Evolutionary conservation across 2,888 invertebrate species (phyloP).

Genomic region (Dusona sp.): DNA sequence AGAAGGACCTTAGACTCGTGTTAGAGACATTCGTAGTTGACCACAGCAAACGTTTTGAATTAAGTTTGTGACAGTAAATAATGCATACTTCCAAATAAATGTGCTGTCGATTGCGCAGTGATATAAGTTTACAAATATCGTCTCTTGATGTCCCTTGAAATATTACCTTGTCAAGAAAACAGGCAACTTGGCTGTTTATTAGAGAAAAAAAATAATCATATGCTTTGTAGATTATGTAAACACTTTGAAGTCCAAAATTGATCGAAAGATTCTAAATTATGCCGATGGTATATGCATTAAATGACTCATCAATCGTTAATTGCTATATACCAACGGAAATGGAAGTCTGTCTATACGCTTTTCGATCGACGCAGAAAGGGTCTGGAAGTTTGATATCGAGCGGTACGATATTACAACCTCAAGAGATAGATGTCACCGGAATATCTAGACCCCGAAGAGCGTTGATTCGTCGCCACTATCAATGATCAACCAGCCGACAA

Average conservation of each 20-base stretch:
- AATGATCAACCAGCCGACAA: conserved; percentile 11
- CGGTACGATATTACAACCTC: background rate
- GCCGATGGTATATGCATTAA: background rate
- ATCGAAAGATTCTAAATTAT: conserved; percentile 8
- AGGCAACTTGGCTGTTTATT: too few relatives aligned
- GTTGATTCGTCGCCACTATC: conserved; percentile 40
- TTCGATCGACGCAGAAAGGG: background rate
- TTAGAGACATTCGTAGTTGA: too few relatives aligned
- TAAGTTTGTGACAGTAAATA: too few relatives aligned
- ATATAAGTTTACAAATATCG: too few relatives aligned
- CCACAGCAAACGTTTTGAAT: too few relatives aligned
- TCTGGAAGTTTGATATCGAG: conserved; percentile 10
- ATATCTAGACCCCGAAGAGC: conserved; percentile 28
- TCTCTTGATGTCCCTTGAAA: too few relatives aligned
- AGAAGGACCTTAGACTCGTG: too few relatives aligned
- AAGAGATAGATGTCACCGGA: conserved; percentile 12
- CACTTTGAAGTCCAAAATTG: background rate
- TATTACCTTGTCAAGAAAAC: too few relatives aligned
- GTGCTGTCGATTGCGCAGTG: too few relatives aligned
- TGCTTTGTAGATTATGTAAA: too few relatives aligned
- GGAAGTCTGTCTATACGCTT: conserved; percentile 2
- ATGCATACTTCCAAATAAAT: too few relatives aligned
- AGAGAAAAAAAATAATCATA: too few relatives aligned
- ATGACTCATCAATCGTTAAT: background rate
- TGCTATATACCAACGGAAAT: conserved; percentile 15